Percentiles rank a stretch among this genome's conserved stretches.
phyloP scores from a whole-genome alignment of 2,797 vertebrate genomes.

The Microcaecilia unicolor region DNA sequence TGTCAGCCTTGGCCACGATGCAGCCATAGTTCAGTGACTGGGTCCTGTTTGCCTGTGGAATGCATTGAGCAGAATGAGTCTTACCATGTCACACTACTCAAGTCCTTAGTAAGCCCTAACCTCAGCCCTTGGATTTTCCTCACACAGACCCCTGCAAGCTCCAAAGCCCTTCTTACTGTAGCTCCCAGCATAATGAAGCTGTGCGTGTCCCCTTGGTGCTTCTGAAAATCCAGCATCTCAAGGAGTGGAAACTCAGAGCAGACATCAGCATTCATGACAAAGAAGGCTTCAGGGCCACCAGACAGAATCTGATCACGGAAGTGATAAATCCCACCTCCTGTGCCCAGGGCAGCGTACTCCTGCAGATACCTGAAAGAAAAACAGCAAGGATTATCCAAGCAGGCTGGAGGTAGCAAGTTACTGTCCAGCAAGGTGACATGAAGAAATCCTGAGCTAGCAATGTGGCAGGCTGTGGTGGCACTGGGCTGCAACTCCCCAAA shows the following conservation, averaged over 20 bases:
- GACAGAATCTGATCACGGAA: conserved; percentile 97
- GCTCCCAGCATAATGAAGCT: conserved; percentile 88
- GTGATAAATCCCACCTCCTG: conserved; percentile 93
- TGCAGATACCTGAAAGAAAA: conserved; percentile 76
- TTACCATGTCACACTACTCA: not conserved
- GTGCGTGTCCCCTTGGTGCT: conserved; percentile 58
- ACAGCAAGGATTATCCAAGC: no score
- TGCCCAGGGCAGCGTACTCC: conserved; percentile 88
- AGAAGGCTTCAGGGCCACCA: conserved; percentile 79
- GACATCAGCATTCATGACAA: conserved; percentile 91
- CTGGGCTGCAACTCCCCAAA: no score
- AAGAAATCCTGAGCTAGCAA: no score
- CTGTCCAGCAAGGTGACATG: no score
- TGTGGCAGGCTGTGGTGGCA: no score
- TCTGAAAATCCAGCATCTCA: conserved; percentile 81
- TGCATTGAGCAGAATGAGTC: not conserved
- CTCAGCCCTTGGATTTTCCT: not conserved
- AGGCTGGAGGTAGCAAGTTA: no score
- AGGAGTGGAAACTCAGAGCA: conserved; percentile 87
- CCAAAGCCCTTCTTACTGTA: conserved; percentile 69
- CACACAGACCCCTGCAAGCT: no score
- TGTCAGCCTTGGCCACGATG: conserved; percentile 81
- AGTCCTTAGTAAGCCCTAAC: no score
- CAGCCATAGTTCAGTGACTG: conserved; percentile 96
- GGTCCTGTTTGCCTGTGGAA: conserved; percentile 81